Evolutionary conservation across 2,797 vertebrate genomes (phyloP), one percentile per base, ranked within the genome.

Genomic region (Crenuchus spilurus): DNA sequence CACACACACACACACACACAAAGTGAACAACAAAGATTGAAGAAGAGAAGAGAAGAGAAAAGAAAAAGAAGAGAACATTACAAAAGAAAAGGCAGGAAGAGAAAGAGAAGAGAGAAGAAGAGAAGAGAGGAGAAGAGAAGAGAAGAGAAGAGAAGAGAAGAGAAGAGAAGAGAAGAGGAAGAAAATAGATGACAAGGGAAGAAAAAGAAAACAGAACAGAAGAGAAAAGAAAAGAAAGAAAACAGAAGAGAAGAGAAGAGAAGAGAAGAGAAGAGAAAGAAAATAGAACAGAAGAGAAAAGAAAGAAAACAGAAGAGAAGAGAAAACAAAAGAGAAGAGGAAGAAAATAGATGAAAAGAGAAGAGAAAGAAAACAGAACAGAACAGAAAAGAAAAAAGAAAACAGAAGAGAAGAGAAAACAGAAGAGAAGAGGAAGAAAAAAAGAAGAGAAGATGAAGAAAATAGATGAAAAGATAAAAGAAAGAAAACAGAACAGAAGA

Each of bases 151-250:
- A 5, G 14, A 5, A 42, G 41, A 42, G 14, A 16, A 10, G 9
- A 42, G 9, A 10, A 42, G 14, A 42, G 11, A 2, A 42, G 9
- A 14, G 41, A 14, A 42, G 14, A 42, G 11, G 8, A 42, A 14
- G 41, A 16, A 14, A 42, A 42, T 3, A 33, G 58, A 68, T 60
- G 37, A 60, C 37, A 68, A 39, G 28, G 66, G 42, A 67, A 67
- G 35, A 48, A 13, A 42, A 16, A 28, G 3, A 7, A 24, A 22
- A 28, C 18, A 6, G 22, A 63, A 42, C 7, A 22, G 9, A 42
- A 37, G 35, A 37, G 10, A 10, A 4, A 37, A 37, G 10, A 37
- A 10, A 37, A 37, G 10, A 10, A 37, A 10, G 35, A 37, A 10
- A 37, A 10, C 4, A 37, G 4, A 10, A 37, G 10, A 37, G 10